These are phyloP conservation scores for Tenrec ecaudatus DNA, from an alignment of 2,113 vertebrate species.

Conservation along the genomic window DNA sequence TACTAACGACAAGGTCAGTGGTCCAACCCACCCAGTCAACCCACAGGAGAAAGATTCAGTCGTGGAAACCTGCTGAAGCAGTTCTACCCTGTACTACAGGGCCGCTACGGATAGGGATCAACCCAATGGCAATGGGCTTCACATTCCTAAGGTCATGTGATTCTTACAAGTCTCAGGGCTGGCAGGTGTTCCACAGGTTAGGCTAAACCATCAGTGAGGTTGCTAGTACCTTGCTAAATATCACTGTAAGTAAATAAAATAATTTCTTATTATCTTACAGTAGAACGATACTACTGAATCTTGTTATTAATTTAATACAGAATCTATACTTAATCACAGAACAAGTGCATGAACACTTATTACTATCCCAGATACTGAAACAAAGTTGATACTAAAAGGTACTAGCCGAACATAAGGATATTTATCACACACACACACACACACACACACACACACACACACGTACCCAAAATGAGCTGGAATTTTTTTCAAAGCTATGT, in stretches of 20 bases:
- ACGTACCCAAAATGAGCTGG: too few species aligned
- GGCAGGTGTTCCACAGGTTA: neutral
- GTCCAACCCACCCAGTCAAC: too few species aligned
- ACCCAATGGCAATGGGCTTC: neutral
- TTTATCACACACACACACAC: neutral
- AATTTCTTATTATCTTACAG: conserved; percentile 6
- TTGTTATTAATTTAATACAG: neutral
- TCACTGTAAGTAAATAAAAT: neutral
- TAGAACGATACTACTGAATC: neutral
- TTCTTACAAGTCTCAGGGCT: neutral
- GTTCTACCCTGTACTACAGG: too few species aligned
- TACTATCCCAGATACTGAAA: conserved; percentile 21
- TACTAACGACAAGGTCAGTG: too few species aligned
- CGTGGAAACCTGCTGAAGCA: too few species aligned
- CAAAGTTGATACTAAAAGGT: conserved; percentile 24
- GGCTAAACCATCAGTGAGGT: neutral
- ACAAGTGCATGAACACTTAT: neutral
- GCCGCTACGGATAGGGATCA: too few species aligned
- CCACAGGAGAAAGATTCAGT: too few species aligned
- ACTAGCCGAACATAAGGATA: neutral
- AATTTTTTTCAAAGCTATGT: too few species aligned
- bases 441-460: too few species aligned
- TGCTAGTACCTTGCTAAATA: neutral
- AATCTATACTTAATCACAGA: conserved; percentile 7
- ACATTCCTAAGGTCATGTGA: conserved; percentile 44